These are phyloP conservation scores for Trichomalopsis sarcophagae DNA, from an alignment of 1,140 invertebrate genomes.

Conservation along the genomic window DNA sequence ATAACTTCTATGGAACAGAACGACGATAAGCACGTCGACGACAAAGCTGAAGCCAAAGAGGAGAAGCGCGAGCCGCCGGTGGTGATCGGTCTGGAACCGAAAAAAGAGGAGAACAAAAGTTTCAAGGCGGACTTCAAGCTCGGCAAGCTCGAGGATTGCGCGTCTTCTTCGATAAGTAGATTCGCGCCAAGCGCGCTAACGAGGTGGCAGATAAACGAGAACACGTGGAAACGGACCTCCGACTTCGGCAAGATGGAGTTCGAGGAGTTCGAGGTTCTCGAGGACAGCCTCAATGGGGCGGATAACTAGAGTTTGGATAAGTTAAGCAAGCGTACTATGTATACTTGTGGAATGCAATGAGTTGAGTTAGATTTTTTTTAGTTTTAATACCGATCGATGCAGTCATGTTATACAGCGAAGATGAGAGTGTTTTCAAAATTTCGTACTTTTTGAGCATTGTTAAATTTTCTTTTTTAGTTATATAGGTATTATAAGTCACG, in stretches of 20 bases:
- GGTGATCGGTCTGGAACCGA: conserved; percentile 69
- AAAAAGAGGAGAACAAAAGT: conserved; percentile 69
- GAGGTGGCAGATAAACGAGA: conserved; percentile 71
- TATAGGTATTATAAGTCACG: background rate
- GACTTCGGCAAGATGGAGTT: conserved; percentile 89
- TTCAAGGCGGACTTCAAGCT: conserved; percentile 68
- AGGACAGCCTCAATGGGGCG: conserved; percentile 78
- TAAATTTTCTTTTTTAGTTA: background rate
- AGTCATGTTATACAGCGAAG: background rate
- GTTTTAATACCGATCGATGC: background rate
- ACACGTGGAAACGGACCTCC: conserved; percentile 60
- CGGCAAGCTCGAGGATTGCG: conserved; percentile 61
- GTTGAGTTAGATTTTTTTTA: background rate
- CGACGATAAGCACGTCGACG: conserved; percentile 56
- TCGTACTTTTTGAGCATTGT: background rate
- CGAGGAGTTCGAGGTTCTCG: conserved; percentile 85
- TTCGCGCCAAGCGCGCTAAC: conserved; percentile 66
- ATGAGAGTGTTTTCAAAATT: conserved; percentile 21
- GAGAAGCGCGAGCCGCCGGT: conserved; percentile 68
- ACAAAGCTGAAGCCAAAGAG: conserved; percentile 47
- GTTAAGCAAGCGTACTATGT: background rate
- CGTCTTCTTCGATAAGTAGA: conserved; percentile 55
- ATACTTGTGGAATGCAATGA: background rate
- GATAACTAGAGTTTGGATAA: conserved; percentile 55
- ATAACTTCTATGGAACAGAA: conserved; percentile 60